Evolutionary conservation across 2,797 vertebrate genomes (phyloP), one percentile per base, ranked within the genome.

Genomic region (Adrianichthys oophorus): DNA sequence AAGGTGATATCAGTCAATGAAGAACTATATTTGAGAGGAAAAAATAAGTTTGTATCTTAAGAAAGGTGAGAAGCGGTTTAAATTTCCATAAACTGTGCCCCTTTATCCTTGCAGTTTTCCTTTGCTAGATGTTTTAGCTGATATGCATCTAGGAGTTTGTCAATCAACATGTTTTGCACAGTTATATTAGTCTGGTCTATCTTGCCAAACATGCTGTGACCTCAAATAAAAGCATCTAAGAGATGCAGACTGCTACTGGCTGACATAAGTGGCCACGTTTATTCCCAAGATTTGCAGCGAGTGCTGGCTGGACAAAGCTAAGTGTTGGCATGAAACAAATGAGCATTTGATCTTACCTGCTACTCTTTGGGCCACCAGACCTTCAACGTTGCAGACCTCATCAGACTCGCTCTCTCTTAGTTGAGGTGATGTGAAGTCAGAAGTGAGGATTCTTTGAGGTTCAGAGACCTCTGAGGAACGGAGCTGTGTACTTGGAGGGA

Each of bases 311-410:
- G 15, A 7, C n/a, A 58, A 41, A 19, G 2, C 4, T 15, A 48
- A n/a, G 17, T 44, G 17, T 44, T 1, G 58, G 7, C 8, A 60
- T 46, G 15, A 53, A 63, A 47, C 12, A 51, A 41, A 4, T 46
- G 12, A 18, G 48, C 57, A 1, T 53, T 17, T 7, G 17, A 41
- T 59, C 80, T 92, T 95, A 98, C 98, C 98, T 90, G 98, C 98
- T 55, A 99, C 92, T 68, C 98, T 92, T 55, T 98, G 95, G 61
- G 96, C 96, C 74, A 99, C 98, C 73, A 99, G 91, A 46, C 98
- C 98, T 76, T 97, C 95, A 65, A 98, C 85, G 53, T 93, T 95
- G 88, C 96, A 92, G 12, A 92, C 92, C 48, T 94, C 93, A 58
- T 95, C 94, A 0, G 90, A 85, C 0, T 92, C 92, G 42, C 67